Base-by-base conservation (phyloP, 1,140 invertebrate genomes). In the Metopolophium dirhodum region DNA sequence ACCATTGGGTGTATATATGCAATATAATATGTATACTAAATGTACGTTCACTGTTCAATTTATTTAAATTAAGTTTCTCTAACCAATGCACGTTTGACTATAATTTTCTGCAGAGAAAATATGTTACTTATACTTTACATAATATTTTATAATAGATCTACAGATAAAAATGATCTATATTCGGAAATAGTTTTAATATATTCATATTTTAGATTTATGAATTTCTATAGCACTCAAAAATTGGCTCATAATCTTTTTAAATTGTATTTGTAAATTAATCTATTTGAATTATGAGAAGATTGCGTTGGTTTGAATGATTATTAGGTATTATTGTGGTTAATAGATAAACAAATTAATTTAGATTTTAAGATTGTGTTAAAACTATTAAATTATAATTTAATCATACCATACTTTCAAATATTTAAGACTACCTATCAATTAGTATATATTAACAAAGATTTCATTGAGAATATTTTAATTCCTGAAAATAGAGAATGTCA, bases 51-150 rank as follows among this genome's bases (percentile, higher is more conserved):
- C 37, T 87, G 83, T 37, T 37, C 20, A 54, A 22, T 86, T 51
- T 89, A 89, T 89, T 89, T 68, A 68, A 61, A 90, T 68, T 22
- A 61, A 26, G 26, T 90, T 90, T 68, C 89, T 90, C 89, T 68
- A 30, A 45, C 68, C 89, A 57, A 89, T 57, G 49, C 49, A 57
- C 49, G 51, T 57, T 37, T 37, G 45, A 57, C 37, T 49, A 41
- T 23, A 89, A 41, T 89, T 54, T 57, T n/a, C 61, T 68, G 20
- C 35, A 23, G 87, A 37, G 87, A 89, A 89, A 87, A 89, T 7
- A 57, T 89, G 49, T 57, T 54, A 26, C n/a, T 37, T 87, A 54
- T 57, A 37, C 23, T 26, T 37, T 57, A 35, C 51, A 57, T 57
- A 89, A 89, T 54, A 49, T 51, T 88, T n/a, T 35, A 54, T 54